A percentile compares a stretch with the other conserved stretches of the same genome.
Conservation (phyloP, 2,888 invertebrate genomes). For the Catotricha subobsoleta region DNA sequence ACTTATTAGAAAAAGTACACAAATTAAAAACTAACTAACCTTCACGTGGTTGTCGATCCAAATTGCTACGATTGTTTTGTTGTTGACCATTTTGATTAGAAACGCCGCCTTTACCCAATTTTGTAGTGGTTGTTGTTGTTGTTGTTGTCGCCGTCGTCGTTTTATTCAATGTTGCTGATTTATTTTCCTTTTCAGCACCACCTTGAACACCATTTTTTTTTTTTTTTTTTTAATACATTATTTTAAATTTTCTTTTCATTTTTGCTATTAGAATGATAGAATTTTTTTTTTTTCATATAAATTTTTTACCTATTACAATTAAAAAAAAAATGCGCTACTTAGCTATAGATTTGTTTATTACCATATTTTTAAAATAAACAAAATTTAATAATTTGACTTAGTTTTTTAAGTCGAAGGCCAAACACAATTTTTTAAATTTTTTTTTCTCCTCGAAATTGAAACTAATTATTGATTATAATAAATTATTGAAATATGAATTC, state of each 20-base stretch:
- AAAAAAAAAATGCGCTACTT: not conserved
- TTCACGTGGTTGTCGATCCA: conserved; percentile 24
- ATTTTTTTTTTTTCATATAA: too few relatives aligned
- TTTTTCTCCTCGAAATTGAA: not conserved
- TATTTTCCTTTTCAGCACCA: conserved; percentile 53
- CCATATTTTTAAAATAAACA: not conserved
- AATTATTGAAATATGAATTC: too few relatives aligned
- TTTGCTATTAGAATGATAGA: not conserved
- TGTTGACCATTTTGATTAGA: conserved; percentile 23
- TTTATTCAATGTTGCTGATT: conserved; percentile 26
- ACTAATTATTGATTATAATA: not conserved
- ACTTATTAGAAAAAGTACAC: too few relatives aligned
- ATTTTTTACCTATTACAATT: too few relatives aligned
- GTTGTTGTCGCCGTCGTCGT: conserved; percentile 39
- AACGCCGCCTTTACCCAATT: conserved; percentile 18
- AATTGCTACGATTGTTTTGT: conserved; percentile 23
- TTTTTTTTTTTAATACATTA: not conserved
- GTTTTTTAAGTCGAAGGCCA: too few relatives aligned
- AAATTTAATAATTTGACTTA: not conserved
- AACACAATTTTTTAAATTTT: too few relatives aligned
- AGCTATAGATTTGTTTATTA: not conserved
- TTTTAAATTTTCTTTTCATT: not conserved
- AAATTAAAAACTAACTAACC: too few relatives aligned
- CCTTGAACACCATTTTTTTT: not conserved
- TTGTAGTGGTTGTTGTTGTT: conserved; percentile 30